Percentiles rank a stretch among this genome's conserved stretches.
Conservation (phyloP, 2,113 vertebrate genomes). For the Eurypyga helias region DNA sequence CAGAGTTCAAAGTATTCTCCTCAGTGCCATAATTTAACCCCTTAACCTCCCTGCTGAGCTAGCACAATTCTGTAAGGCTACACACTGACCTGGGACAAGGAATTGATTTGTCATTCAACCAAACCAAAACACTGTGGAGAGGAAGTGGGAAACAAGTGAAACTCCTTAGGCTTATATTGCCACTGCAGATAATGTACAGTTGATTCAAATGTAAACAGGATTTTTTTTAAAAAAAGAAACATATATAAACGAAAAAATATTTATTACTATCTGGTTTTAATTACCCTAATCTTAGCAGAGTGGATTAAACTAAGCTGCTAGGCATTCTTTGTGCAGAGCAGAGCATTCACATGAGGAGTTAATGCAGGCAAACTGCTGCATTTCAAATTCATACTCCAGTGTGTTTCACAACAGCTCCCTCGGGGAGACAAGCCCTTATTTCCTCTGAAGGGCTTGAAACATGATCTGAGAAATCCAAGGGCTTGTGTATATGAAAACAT, state of each 20-base stretch:
- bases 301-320: not conserved
- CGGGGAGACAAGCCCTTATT: constrained; percentile 26
- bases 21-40: not conserved
- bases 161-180: not conserved
- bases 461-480: constrained; percentile 29
- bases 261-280: not conserved
- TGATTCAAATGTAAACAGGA: not conserved
- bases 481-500: not conserved
- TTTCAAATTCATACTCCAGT: not conserved
- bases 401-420: constrained; percentile 42
- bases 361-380: not conserved
- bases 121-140: not conserved
- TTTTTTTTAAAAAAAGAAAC: not conserved
- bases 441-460: constrained; percentile 56
- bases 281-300: not conserved
- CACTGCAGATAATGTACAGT: not conserved
- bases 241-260: not conserved
- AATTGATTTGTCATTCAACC: not conserved
- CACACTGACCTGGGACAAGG: not conserved
- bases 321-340: not conserved
- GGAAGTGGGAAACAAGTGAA: not conserved
- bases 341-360: not conserved
- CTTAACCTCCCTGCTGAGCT: not conserved
- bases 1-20: not conserved
- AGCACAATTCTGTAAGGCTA: not conserved